A percentile compares a stretch with the other conserved stretches of the same genome.
These are phyloP conservation scores for Hexactinellida sp. DNA, from an alignment of 37 sponge, comb jelly and placozoan genomes.

Conservation along the genomic window DNA sequence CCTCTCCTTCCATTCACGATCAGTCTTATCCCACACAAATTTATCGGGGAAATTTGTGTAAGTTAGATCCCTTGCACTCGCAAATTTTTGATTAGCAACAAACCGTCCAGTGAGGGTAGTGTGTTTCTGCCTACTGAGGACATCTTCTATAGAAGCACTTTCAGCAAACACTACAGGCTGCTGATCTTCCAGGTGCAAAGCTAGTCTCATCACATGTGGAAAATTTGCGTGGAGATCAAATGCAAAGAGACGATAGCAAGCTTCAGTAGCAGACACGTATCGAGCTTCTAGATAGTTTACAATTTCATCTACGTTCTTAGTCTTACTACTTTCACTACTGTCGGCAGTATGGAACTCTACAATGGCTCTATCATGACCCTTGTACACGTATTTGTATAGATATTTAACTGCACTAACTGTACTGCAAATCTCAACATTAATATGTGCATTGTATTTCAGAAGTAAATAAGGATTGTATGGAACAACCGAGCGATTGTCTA, in stretches of 20 bases:
- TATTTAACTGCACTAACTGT: conserved; percentile 18
- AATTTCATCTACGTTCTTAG: background rate
- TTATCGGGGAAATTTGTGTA: background rate
- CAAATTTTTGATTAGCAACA: background rate
- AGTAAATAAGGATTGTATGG: conserved; percentile 21
- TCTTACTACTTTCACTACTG: background rate
- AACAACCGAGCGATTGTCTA: too few relatives aligned
- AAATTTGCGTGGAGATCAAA: background rate
- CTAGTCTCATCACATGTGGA: background rate
- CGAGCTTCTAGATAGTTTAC: background rate
- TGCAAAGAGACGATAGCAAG: background rate
- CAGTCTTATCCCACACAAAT: background rate
- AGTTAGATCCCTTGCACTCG: background rate
- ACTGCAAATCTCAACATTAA: conserved; percentile 21
- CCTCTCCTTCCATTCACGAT: background rate
- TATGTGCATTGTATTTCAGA: conserved; percentile 4
- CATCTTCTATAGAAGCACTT: background rate
- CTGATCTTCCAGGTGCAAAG: background rate
- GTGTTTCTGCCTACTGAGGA: background rate
- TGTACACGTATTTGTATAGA: background rate
- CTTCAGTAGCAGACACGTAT: background rate
- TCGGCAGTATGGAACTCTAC: background rate
- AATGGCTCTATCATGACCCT: background rate
- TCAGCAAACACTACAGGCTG: background rate
- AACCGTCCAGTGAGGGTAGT: background rate